Evolutionary conservation across 2,113 vertebrate genomes (phyloP).

Genomic region (Gnathochromis pfefferi): DNA sequence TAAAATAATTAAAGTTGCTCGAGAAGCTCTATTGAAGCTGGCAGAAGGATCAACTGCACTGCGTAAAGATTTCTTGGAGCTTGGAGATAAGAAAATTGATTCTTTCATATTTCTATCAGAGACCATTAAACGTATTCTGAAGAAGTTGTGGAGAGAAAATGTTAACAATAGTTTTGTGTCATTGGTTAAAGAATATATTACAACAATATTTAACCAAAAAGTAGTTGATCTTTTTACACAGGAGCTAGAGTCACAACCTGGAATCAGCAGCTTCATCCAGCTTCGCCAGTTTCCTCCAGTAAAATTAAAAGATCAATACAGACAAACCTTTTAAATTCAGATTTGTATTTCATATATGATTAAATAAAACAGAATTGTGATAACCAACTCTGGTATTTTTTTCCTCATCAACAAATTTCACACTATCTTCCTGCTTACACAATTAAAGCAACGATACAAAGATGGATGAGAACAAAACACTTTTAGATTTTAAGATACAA

Average conservation of each 20-base stretch:
- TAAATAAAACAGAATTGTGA: neutral
- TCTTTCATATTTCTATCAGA: fast-evolving
- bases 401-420: neutral
- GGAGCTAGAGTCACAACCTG: fast-evolving
- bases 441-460: neutral
- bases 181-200: fast-evolving
- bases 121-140: fast-evolving
- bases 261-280: neutral
- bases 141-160: neutral
- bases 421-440: neutral
- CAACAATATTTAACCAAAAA: neutral
- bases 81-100: neutral
- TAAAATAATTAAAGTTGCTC: neutral
- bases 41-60: fast-evolving
- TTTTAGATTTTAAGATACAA: neutral
- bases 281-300: neutral
- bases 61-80: neutral
- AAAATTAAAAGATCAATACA: neutral
- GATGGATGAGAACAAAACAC: neutral
- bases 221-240: fast-evolving
- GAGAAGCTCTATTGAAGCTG: fast-evolving
- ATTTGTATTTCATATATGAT: neutral
- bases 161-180: neutral
- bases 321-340: neutral
- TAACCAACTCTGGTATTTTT: neutral